Percentiles rank a stretch among this genome's conserved stretches.
Conservation (phyloP, 1,140 invertebrate species). For the Andrena cerasifolii region DNA sequence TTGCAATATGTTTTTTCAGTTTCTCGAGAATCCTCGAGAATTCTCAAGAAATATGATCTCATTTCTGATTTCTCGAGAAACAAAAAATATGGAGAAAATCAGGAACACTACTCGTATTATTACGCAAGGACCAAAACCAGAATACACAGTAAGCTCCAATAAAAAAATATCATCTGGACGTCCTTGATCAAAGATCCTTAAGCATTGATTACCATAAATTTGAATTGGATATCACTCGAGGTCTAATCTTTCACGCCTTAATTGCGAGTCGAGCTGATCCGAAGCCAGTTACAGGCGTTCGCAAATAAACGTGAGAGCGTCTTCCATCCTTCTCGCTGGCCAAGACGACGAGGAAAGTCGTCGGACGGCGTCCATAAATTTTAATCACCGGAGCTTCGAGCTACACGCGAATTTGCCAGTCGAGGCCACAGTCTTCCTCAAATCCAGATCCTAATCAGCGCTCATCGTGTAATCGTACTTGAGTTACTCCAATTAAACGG, state of each 20-base stretch:
- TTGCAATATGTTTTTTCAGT: too few relatives aligned
- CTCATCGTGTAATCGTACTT: not conserved
- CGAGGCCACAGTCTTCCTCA: not conserved
- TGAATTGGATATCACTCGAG: not conserved
- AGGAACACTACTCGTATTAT: not conserved
- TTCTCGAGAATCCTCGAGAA: too few relatives aligned
- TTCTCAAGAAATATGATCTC: too few relatives aligned
- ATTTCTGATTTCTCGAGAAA: too few relatives aligned
- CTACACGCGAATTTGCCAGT: constrained; percentile 7
- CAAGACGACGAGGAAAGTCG: not conserved
- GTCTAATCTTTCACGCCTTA: not conserved
- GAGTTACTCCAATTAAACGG: constrained; percentile 4
- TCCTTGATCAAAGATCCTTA: not conserved
- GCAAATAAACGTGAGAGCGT: not conserved
- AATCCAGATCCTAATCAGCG: constrained; percentile 12
- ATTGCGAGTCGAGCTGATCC: not conserved
- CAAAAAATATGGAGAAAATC: too few relatives aligned
- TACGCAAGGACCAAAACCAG: not conserved
- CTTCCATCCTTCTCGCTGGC: not conserved
- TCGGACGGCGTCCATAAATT: constrained; percentile 5
- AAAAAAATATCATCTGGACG: not conserved
- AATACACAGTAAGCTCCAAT: not conserved
- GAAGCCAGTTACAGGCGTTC: not conserved
- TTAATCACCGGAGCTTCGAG: not conserved
- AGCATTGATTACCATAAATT: constrained; percentile 2